A percentile compares a stretch with the other conserved stretches of the same genome.
Evolutionary conservation across 1,140 invertebrate genomes (phyloP).

Genomic region (Macrocentrus cingulum): DNA sequence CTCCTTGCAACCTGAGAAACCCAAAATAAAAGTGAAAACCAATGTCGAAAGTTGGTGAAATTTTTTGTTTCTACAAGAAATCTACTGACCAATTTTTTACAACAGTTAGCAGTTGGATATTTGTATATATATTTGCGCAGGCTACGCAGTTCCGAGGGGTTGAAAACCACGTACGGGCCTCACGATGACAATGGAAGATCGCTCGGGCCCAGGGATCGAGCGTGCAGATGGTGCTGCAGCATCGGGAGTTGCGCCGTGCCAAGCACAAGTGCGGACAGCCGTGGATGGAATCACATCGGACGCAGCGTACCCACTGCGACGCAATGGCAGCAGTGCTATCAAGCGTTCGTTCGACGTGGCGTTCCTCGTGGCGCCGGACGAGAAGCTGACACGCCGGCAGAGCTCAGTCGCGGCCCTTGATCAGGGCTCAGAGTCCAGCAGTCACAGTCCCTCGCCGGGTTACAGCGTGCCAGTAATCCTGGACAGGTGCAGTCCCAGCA

Average conservation of each 20-base stretch:
- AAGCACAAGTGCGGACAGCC: conserved; percentile 23
- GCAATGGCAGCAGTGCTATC: conserved; percentile 37
- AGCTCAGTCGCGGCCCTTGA: conserved; percentile 44
- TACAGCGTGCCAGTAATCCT: neutral
- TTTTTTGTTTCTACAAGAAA: no score
- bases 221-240: conserved; percentile 47
- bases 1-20: no score
- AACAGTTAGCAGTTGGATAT: no score
- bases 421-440: conserved; percentile 30
- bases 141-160: conserved; percentile 2
- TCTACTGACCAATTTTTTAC: no score
- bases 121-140: conserved; percentile 9
- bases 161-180: conserved; percentile 3
- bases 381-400: conserved; percentile 70
- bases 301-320: conserved; percentile 50
- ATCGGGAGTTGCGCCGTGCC: conserved; percentile 25
- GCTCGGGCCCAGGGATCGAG: conserved; percentile 50
- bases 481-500: conserved; percentile 40
- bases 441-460: conserved; percentile 14
- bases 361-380: conserved; percentile 83
- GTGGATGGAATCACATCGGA: conserved; percentile 41
- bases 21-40: no score
- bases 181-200: conserved; percentile 59
- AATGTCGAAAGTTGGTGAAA: no score
- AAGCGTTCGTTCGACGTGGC: conserved; percentile 86